phyloP scores from a whole-genome alignment of 2,888 invertebrate genomes.

The Pandemis cinnamomeana region DNA sequence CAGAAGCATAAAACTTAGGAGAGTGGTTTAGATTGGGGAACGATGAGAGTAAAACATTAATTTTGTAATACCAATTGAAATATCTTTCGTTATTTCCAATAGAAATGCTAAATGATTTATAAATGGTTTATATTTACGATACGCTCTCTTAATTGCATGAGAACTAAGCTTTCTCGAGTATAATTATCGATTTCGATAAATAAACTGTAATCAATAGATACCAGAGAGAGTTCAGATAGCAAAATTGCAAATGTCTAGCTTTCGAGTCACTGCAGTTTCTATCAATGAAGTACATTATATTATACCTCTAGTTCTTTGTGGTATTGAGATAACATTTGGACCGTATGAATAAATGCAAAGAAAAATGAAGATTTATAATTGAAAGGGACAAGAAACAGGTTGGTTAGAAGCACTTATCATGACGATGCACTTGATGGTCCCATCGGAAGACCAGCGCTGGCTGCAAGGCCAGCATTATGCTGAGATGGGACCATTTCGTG shows the following conservation, averaged over 20 bases:
- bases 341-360: background rate
- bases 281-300: background rate
- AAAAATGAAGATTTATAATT: no score
- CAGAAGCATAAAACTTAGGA: no score
- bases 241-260: background rate
- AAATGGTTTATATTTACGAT: background rate
- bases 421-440: no score
- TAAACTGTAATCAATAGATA: constrained; percentile 20
- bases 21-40: no score
- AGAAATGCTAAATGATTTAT: background rate
- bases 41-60: no score
- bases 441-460: no score
- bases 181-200: constrained; percentile 9
- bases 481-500: no score
- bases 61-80: background rate
- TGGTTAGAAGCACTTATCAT: no score
- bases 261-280: constrained; percentile 21
- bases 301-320: background rate
- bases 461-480: no score
- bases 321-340: background rate
- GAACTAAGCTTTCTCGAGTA: constrained; percentile 3
- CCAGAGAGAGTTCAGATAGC: constrained; percentile 21
- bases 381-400: no score
- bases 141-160: background rate
- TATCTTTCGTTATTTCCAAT: background rate